These are phyloP conservation scores for Axinella damicornis DNA, from an alignment of 37 sponge, comb jelly and placozoan species.

Conservation along the genomic window DNA sequence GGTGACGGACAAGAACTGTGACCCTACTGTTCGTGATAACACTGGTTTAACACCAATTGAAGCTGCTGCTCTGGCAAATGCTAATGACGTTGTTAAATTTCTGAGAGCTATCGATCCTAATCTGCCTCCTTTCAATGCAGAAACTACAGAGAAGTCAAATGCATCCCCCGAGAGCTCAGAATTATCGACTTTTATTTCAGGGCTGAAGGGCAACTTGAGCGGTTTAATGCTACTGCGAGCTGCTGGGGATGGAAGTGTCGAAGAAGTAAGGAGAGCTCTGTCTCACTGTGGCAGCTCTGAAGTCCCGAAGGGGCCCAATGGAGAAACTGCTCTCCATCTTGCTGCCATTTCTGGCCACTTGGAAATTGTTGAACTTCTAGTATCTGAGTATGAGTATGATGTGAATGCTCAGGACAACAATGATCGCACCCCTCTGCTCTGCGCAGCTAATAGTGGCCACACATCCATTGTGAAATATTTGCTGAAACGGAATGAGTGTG, in stretches of 20 bases:
- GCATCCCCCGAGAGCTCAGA: no score
- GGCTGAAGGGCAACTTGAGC: no score
- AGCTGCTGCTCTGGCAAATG: no score
- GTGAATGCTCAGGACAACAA: slow-evolving; percentile 44
- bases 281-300: slow-evolving; percentile 14
- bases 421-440: slow-evolving; percentile 67
- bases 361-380: slow-evolving; percentile 57
- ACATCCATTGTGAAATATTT: slow-evolving; percentile 57
- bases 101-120: no score
- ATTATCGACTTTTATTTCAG: no score
- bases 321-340: slow-evolving; percentile 37
- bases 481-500: neutral
- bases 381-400: slow-evolving; percentile 24
- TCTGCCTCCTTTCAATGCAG: no score
- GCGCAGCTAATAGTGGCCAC: slow-evolving; percentile 73
- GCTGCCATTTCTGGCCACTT: slow-evolving; percentile 46
- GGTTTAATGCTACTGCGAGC: slow-evolving; percentile 55
- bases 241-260: slow-evolving; percentile 62
- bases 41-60: slow-evolving; percentile 58
- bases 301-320: neutral
- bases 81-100: no score
- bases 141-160: no score
- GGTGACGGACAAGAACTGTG: slow-evolving; percentile 1
- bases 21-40: slow-evolving; percentile 16
- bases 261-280: slow-evolving; percentile 48